These are phyloP conservation scores for Pelobates fuscus DNA, from an alignment of 2,113 vertebrate species.

Conservation along the genomic window DNA sequence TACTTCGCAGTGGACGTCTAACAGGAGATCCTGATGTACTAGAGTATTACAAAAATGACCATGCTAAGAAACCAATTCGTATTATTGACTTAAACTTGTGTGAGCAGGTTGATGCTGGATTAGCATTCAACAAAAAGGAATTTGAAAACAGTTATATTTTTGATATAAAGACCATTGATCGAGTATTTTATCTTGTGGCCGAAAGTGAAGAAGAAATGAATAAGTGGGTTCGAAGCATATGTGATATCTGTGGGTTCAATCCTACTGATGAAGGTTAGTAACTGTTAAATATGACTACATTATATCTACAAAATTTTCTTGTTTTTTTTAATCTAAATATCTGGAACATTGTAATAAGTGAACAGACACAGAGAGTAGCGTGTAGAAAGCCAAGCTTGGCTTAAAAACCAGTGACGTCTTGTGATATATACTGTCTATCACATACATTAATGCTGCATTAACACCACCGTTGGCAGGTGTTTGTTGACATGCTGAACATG, in stretches of 20 bases:
- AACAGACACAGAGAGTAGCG: no score
- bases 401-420: no score
- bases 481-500: no score
- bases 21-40: constrained; percentile 95
- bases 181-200: constrained; percentile 96
- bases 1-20: constrained; percentile 93
- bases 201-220: constrained; percentile 99
- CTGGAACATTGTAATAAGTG: no score
- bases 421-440: no score
- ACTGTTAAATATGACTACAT: neutral
- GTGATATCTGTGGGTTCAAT: constrained; percentile 98
- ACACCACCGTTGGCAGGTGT: no score
- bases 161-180: constrained; percentile 97
- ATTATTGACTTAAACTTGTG: constrained; percentile 98
- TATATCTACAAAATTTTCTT: no score
- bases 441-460: no score
- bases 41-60: constrained; percentile 99
- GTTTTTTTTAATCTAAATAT: no score
- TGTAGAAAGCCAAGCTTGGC: no score
- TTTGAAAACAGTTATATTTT: constrained; percentile 99
- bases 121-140: constrained; percentile 96
- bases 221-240: constrained; percentile 98
- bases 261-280: constrained; percentile 94
- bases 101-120: constrained; percentile 97
- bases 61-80: constrained; percentile 96